Evolutionary conservation across 1,140 invertebrate species (phyloP).

Genomic region (Berghia stephanieae): DNA sequence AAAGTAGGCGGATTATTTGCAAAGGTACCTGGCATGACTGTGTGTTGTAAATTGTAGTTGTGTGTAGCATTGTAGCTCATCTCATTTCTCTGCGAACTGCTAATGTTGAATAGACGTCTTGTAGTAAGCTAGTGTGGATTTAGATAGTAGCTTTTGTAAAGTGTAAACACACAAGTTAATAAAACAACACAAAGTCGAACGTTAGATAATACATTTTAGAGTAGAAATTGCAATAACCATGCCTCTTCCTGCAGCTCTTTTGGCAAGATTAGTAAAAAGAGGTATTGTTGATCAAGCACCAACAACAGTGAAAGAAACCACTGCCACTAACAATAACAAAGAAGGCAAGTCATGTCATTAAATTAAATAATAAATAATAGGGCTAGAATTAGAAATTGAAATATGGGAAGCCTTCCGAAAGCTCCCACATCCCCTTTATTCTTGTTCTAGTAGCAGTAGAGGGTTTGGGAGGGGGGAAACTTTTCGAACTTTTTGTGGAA

Average conservation of each 20-base stretch:
- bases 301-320: no score
- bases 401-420: no score
- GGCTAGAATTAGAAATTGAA: neutral
- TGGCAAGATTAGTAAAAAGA: conserved; percentile 8
- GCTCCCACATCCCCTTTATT: neutral
- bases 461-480: neutral
- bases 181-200: no score
- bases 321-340: no score
- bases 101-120: neutral
- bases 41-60: no score
- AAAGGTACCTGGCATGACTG: no score
- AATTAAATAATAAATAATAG: neutral
- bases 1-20: no score
- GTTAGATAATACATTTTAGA: neutral
- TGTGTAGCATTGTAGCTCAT: neutral
- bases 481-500: no score
- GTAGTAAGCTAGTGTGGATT: neutral
- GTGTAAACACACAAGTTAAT: no score
- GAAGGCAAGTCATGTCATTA: neutral
- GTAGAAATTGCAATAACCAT: neutral
- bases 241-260: conserved; percentile 21
- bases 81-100: neutral
- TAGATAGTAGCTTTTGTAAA: neutral
- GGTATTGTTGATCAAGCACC: conserved; percentile 16
- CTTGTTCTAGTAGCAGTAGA: neutral